A percentile compares a stretch with the other conserved stretches of the same genome.
These are phyloP conservation scores for Chroicocephalus ridibundus DNA, from an alignment of 2,113 vertebrate genomes.

Conservation along the genomic window DNA sequence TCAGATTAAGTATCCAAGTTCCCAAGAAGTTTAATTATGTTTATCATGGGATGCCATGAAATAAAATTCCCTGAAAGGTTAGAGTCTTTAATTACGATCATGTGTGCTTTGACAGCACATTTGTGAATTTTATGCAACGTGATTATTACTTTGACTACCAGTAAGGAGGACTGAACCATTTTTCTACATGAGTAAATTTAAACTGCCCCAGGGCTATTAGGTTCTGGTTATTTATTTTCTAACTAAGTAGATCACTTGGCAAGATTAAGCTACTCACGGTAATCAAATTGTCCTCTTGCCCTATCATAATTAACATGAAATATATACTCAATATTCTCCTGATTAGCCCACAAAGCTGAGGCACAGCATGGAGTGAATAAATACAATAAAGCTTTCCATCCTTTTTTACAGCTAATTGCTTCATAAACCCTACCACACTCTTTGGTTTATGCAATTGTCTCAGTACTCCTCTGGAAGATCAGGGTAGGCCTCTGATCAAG, in stretches of 20 bases:
- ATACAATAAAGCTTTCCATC: background rate
- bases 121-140: background rate
- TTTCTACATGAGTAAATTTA: background rate
- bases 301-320: background rate
- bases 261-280: background rate
- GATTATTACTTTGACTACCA: background rate
- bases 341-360: background rate
- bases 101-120: background rate
- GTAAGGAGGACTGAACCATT: background rate
- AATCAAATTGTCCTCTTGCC: background rate
- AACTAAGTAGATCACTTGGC: background rate
- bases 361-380: background rate
- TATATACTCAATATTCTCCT: background rate
- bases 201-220: background rate
- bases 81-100: background rate
- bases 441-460: background rate
- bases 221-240: slow-evolving; percentile 15
- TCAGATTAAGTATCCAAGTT: background rate
- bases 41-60: background rate
- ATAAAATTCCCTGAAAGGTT: background rate
- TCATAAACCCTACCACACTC: background rate
- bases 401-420: background rate
- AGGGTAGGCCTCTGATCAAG: background rate
- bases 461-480: background rate
- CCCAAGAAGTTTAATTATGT: background rate